A percentile compares a stretch with the other conserved stretches of the same genome.
Evolutionary conservation across 1,140 invertebrate genomes (phyloP).

Genomic region (Pachyrhynchus sulphureomaculatus): DNA sequence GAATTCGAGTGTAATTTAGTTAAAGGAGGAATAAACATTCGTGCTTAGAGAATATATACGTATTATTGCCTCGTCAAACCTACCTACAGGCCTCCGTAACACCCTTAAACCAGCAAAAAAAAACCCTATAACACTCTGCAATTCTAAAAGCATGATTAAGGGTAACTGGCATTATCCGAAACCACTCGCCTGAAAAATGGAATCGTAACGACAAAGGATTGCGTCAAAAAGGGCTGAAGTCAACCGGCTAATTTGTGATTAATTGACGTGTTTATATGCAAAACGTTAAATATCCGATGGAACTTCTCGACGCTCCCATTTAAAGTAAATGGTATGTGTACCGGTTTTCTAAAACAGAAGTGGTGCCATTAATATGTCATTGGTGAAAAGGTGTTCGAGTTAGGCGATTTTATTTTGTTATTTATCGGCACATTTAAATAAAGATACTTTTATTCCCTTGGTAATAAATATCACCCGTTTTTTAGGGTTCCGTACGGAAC

Average conservation of each 20-base stretch:
- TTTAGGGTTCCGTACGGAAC: too few relatives aligned
- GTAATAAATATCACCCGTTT: too few relatives aligned
- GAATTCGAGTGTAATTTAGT: too few relatives aligned
- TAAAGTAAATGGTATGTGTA: slow-evolving; percentile 12
- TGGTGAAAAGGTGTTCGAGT: too few relatives aligned
- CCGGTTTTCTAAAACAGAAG: slow-evolving; percentile 16
- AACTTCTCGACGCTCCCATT: too few relatives aligned
- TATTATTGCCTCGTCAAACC: too few relatives aligned
- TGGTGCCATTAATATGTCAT: slow-evolving; percentile 19
- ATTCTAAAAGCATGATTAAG: slow-evolving; percentile 27
- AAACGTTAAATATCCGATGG: slow-evolving; percentile 8
- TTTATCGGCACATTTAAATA: too few relatives aligned
- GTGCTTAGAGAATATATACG: too few relatives aligned
- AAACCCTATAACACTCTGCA: slow-evolving; percentile 19
- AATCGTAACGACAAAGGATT: slow-evolving; percentile 29
- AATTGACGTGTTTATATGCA: slow-evolving; percentile 32
- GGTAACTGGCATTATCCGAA: slow-evolving; percentile 21
- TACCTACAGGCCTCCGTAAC: not conserved
- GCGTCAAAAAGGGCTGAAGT: slow-evolving; percentile 31
- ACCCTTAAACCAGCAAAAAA: slow-evolving; percentile 5
- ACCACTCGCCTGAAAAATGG: slow-evolving; percentile 24
- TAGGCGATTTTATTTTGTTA: too few relatives aligned
- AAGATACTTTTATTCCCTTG: too few relatives aligned
- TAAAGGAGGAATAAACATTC: too few relatives aligned
- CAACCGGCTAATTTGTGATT: slow-evolving; percentile 29